A percentile compares a stretch with the other conserved stretches of the same genome.
phyloP scores from a whole-genome alignment of 2,113 vertebrate species.

The Leucopsar rothschildi region DNA sequence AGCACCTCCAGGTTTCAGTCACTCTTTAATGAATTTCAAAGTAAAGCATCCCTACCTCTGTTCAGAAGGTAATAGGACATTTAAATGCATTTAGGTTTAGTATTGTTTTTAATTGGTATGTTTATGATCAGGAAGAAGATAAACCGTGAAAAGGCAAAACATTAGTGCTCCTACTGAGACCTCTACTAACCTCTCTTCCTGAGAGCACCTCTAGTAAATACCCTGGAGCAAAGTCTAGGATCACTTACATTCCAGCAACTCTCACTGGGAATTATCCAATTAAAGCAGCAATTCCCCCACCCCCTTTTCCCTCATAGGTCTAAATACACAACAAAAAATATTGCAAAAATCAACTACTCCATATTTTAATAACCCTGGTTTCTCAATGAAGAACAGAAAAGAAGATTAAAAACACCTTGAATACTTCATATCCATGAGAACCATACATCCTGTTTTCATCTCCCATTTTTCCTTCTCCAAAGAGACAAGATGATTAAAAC shows the following conservation, averaged over 20 bases:
- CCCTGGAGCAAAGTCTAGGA: slow-evolving; percentile 72
- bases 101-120: slow-evolving; percentile 68
- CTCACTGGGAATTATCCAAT: slow-evolving; percentile 74
- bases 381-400: neutral
- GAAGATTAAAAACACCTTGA: neutral
- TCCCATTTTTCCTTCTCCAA: neutral
- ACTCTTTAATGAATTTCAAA: neutral
- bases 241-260: slow-evolving; percentile 69
- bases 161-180: slow-evolving; percentile 68
- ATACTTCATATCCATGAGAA: neutral
- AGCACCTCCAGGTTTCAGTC: neutral
- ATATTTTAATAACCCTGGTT: slow-evolving; percentile 1
- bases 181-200: slow-evolving; percentile 68
- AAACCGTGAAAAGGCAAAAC: slow-evolving; percentile 74
- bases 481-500: neutral
- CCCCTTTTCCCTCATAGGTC: slow-evolving; percentile 55
- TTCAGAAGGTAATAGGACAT: slow-evolving; percentile 29
- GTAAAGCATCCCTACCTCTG: neutral
- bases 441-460: neutral
- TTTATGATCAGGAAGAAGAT: slow-evolving; percentile 65
- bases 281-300: slow-evolving; percentile 68
- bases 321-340: slow-evolving; percentile 31
- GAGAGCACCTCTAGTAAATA: slow-evolving; percentile 70
- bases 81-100: slow-evolving; percentile 56
- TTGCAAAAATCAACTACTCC: slow-evolving; percentile 11